Conservation (phyloP, 2,113 vertebrate genomes). For the Gobiocypris rarus region DNA sequence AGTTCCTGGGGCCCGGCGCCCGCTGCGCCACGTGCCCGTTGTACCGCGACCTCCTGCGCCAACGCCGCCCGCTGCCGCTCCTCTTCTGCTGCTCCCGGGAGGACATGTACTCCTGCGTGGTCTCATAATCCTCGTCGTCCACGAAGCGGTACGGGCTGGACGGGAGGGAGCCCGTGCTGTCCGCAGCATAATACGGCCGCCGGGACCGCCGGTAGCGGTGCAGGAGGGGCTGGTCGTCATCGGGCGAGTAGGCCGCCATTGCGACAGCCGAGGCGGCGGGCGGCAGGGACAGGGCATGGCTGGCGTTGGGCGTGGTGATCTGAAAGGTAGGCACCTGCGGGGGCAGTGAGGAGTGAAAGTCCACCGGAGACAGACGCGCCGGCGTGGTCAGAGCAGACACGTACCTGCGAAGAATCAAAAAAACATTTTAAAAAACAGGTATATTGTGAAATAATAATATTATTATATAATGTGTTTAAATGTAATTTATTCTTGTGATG, state of each 20-base stretch:
- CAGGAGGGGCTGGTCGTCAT: constrained; percentile 91
- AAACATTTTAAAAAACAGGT: background rate
- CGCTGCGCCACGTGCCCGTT: constrained; percentile 90
- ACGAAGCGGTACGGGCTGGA: constrained; percentile 93
- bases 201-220: constrained; percentile 81
- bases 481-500: no score
- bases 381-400: constrained; percentile 97
- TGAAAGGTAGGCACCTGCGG: constrained; percentile 96
- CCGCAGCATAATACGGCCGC: constrained; percentile 80
- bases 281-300: constrained; percentile 88
- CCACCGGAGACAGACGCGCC: constrained; percentile 92
- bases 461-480: background rate
- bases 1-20: constrained; percentile 83
- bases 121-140: constrained; percentile 96
- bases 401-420: constrained; percentile 76
- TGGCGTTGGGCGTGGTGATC: constrained; percentile 93
- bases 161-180: constrained; percentile 93
- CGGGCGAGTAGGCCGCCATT: constrained; percentile 80
- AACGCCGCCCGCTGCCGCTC: constrained; percentile 79
- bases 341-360: constrained; percentile 91
- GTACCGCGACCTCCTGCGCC: constrained; percentile 87
- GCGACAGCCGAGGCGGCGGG: constrained; percentile 80
- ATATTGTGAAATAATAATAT: background rate
- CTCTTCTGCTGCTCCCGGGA: constrained; percentile 83
- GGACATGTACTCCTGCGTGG: constrained; percentile 93